Percentiles rank a stretch among this genome's conserved stretches.
phyloP scores from a whole-genome alignment of 2,888 invertebrate species.

The Oasisia sp. region DNA sequence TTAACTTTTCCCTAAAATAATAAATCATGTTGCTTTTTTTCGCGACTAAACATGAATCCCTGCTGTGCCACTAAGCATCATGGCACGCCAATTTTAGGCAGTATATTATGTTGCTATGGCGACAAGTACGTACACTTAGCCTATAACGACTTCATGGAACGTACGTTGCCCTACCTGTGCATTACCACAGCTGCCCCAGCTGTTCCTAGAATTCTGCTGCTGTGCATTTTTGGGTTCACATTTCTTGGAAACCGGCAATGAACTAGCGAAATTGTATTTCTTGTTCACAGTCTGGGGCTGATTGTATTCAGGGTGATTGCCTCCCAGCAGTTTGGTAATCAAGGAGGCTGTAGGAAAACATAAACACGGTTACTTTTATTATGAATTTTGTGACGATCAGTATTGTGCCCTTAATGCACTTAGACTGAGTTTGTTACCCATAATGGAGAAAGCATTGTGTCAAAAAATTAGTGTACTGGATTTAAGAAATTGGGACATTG shows the following conservation, averaged over 20 bases:
- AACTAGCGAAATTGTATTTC: not conserved
- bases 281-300: not conserved
- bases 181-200: not conserved
- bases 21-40: not conserved
- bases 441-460: not conserved
- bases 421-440: not conserved
- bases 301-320: not conserved
- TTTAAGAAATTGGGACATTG: too few relatives aligned
- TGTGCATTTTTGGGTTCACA: not conserved
- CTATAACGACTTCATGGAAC: not conserved
- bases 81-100: not conserved
- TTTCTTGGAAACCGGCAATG: not conserved
- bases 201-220: not conserved
- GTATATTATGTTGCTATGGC: not conserved
- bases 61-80: not conserved
- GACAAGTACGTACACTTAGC: not conserved
- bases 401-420: not conserved
- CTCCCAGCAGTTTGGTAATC: not conserved
- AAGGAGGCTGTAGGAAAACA: not conserved
- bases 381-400: not conserved
- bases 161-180: not conserved
- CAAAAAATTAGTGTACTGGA: too few relatives aligned
- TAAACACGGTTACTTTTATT: not conserved
- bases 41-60: not conserved
- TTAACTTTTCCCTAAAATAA: not conserved